These are phyloP conservation scores for Agapornis roseicollis DNA, from an alignment of 2,113 vertebrate species.

Conservation along the genomic window DNA sequence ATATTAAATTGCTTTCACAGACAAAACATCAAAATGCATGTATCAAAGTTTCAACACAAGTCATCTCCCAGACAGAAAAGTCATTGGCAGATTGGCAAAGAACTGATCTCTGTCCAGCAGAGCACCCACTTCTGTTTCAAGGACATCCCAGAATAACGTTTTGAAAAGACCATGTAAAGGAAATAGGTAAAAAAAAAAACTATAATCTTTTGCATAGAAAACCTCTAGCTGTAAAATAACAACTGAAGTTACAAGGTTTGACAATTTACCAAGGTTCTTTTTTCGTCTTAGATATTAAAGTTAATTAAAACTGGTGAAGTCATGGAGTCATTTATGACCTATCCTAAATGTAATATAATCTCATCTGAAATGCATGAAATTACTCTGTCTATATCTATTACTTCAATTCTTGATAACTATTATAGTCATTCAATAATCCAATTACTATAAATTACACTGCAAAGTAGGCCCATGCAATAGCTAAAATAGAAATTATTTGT, in stretches of 20 bases:
- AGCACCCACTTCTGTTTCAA: background rate
- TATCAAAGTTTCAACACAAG: background rate
- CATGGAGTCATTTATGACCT: slow-evolving; percentile 55
- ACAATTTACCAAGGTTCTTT: slow-evolving; percentile 35
- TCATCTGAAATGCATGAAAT: slow-evolving; percentile 72
- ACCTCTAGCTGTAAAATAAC: slow-evolving; percentile 16
- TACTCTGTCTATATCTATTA: slow-evolving; percentile 61
- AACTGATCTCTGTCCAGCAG: background rate
- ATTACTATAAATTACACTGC: slow-evolving; percentile 51
- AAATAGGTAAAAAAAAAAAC: background rate
- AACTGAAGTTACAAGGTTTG: background rate
- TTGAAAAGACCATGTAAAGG: background rate
- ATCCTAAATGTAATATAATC: slow-evolving; percentile 59
- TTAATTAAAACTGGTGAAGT: slow-evolving; percentile 66
- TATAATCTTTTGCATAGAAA: background rate
- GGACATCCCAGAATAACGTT: background rate
- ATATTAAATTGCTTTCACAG: background rate
- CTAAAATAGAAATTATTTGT: slow-evolving; percentile 1
- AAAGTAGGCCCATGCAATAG: background rate
- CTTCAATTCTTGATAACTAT: slow-evolving; percentile 59
- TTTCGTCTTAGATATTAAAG: slow-evolving; percentile 42
- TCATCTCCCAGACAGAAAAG: background rate
- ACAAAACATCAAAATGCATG: background rate
- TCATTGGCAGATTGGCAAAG: background rate
- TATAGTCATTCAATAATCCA: slow-evolving; percentile 57